Evolutionary conservation across 2,888 invertebrate genomes (phyloP).

Genomic region (Pheosia gnoma): DNA sequence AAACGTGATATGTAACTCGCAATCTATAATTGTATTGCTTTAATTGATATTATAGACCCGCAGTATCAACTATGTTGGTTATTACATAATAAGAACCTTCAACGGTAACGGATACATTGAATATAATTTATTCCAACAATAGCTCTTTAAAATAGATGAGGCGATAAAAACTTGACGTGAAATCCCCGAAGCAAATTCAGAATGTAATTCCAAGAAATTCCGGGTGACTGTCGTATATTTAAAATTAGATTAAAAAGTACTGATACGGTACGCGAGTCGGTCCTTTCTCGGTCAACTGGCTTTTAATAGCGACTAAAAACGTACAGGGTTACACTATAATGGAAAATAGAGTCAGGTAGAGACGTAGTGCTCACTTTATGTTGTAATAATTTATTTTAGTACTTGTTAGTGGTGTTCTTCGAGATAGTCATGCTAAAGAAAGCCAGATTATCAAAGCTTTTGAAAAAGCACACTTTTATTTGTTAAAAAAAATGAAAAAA

Average conservation of each 20-base stretch:
- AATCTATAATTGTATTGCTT: too few species aligned
- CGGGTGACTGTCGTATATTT: constrained; percentile 1
- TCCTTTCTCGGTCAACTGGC: constrained; percentile 1
- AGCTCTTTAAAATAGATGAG: constrained; percentile 4
- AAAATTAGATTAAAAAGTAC: constrained; percentile 5
- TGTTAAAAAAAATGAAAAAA: too few species aligned
- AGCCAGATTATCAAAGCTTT: too few species aligned
- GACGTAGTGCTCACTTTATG: background rate
- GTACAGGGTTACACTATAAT: background rate
- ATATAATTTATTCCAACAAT: constrained; percentile 5
- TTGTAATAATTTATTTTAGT: too few species aligned
- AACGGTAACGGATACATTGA: background rate
- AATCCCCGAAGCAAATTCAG: background rate
- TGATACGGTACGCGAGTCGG: background rate
- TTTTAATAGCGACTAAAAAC: background rate
- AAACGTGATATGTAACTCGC: too few species aligned
- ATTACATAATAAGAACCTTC: too few species aligned
- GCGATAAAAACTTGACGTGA: background rate
- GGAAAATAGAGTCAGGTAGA: background rate
- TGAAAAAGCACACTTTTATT: too few species aligned
- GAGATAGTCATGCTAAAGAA: too few species aligned
- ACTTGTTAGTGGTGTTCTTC: too few species aligned
- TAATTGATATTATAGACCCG: too few species aligned
- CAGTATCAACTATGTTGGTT: too few species aligned
- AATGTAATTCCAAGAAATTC: background rate